Conservation (phyloP, 92 coral and sea anemone species). For the Zoanthus sociatus region DNA sequence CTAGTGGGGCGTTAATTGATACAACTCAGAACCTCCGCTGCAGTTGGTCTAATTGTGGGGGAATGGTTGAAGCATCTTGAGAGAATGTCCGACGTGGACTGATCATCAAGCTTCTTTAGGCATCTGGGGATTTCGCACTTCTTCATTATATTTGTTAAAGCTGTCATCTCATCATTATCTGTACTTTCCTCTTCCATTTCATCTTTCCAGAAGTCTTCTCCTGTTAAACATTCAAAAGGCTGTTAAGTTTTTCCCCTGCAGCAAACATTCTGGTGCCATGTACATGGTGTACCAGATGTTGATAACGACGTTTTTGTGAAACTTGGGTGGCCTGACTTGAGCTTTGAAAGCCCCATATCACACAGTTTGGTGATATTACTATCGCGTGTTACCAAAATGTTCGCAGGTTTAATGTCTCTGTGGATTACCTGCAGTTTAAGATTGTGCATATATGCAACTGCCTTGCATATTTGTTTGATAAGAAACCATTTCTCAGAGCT, state of each 20-base stretch:
- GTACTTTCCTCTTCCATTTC: no score
- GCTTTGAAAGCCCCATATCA: constrained; percentile 54
- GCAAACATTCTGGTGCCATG: constrained; percentile 47
- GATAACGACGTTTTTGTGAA: not conserved
- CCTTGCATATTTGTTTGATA: constrained; percentile 33
- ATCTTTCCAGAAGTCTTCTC: constrained; percentile 30
- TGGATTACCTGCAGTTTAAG: constrained; percentile 50
- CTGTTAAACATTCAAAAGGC: constrained; percentile 19
- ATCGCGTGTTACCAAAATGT: constrained; percentile 36
- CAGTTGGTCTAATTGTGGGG: constrained; percentile 11
- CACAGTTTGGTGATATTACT: constrained; percentile 32
- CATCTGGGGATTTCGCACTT: constrained; percentile 29
- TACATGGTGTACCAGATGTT: constrained; percentile 24
- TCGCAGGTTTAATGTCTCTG: constrained; percentile 59
- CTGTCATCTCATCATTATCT: no score
- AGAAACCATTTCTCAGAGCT: constrained; percentile 27
- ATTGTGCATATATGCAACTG: constrained; percentile 41
- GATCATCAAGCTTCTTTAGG: constrained; percentile 26
- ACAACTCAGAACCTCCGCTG: constrained; percentile 28
- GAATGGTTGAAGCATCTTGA: constrained; percentile 19
- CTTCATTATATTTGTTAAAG: constrained; percentile 29
- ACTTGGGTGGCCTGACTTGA: constrained; percentile 14
- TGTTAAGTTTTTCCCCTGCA: constrained; percentile 27
- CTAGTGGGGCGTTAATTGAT: constrained; percentile 26
- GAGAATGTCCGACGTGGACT: constrained; percentile 13